A percentile compares a stretch with the other conserved stretches of the same genome.
phyloP scores from a whole-genome alignment of 2,888 invertebrate species.

The Andrena minutula region DNA sequence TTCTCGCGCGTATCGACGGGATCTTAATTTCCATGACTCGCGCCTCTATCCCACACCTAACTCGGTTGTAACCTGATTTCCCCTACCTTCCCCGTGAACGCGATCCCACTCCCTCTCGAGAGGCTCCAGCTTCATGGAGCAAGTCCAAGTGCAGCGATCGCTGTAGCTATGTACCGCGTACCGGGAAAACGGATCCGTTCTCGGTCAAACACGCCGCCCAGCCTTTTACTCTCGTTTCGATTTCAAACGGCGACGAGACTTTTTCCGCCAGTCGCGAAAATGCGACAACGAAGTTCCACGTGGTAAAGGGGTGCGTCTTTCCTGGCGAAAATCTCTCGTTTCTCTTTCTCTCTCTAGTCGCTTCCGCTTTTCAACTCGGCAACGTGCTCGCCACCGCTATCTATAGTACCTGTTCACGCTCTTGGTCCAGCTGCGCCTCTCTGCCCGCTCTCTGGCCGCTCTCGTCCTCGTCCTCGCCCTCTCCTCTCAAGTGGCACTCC shows the following conservation, averaged over 20 bases:
- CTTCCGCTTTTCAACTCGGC: constrained; percentile 52
- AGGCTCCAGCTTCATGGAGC: constrained; percentile 30
- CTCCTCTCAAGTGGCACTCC: constrained; percentile 67
- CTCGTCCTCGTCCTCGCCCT: constrained; percentile 16
- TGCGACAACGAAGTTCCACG: constrained; percentile 11
- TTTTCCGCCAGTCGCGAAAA: not conserved
- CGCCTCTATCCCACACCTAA: constrained; percentile 7
- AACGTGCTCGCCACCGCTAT: constrained; percentile 45
- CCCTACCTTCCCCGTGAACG: constrained; percentile 25
- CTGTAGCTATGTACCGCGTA: not conserved
- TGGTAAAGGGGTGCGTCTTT: constrained; percentile 41
- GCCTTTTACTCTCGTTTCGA: not conserved
- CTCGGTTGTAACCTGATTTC: constrained; percentile 49
- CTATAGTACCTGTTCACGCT: constrained; percentile 60
- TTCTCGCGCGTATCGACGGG: constrained; percentile 21
- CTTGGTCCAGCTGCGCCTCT: constrained; percentile 52
- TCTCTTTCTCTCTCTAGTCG: constrained; percentile 9
- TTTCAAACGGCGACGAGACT: not conserved
- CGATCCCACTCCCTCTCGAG: constrained; percentile 24
- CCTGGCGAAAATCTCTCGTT: constrained; percentile 21
- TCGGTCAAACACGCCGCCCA: constrained; percentile 33
- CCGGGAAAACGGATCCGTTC: constrained; percentile 41
- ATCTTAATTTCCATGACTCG: constrained; percentile 40
- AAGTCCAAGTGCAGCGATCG: constrained; percentile 61
- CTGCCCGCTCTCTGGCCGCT: constrained; percentile 32